Evolutionary conservation across 2,888 invertebrate species (phyloP).

Genomic region (Kuschelorhynchus macadamiae): DNA sequence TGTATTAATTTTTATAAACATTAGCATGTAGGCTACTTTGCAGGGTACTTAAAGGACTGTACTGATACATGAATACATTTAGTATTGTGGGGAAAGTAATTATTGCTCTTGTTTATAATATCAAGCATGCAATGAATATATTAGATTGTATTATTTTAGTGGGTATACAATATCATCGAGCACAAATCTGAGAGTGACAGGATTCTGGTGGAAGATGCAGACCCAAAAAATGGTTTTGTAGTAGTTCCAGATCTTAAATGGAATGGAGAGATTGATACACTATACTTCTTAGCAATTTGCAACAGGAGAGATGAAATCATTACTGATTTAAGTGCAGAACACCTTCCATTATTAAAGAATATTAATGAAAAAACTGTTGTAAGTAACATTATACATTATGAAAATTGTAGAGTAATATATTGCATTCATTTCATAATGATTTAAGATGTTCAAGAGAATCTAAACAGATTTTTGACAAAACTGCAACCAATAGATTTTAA

Average conservation of each 20-base stretch:
- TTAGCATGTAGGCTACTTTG: no score
- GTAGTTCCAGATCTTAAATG: constrained; percentile 96
- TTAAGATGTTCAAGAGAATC: no score
- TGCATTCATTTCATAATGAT: no score
- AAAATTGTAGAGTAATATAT: no score
- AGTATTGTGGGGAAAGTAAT: no score
- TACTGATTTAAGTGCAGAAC: constrained; percentile 83
- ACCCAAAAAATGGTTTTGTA: constrained; percentile 87
- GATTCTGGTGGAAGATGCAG: constrained; percentile 85
- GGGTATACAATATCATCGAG: constrained; percentile 97
- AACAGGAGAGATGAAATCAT: constrained; percentile 82
- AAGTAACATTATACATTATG: constrained; percentile 60
- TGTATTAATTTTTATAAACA: no score
- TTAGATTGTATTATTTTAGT: constrained; percentile 82
- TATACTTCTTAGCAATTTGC: constrained; percentile 89
- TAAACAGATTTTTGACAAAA: no score
- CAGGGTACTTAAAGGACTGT: no score
- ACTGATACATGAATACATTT: no score
- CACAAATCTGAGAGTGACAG: constrained; percentile 92
- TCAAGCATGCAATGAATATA: no score
- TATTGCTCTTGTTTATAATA: no score
- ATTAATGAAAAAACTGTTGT: constrained; percentile 83
- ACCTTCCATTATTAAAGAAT: constrained; percentile 87
- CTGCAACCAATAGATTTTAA: no score
- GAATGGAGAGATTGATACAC: constrained; percentile 85